phyloP scores from a whole-genome alignment of 53 echinoderm and acorn worm species.

The Patiria pectinifera region DNA sequence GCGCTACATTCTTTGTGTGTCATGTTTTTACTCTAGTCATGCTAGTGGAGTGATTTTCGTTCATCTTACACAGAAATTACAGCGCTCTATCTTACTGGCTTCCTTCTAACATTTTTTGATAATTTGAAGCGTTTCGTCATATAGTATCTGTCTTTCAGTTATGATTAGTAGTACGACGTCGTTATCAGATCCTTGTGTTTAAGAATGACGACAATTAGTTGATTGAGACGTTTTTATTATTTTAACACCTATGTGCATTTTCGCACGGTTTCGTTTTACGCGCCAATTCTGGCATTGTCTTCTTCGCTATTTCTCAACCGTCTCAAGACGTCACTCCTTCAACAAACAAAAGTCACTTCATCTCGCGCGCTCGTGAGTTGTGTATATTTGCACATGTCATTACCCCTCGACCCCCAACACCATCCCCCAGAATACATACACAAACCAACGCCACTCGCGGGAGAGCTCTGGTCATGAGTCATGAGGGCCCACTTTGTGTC shows the following conservation, averaged over 20 bases:
- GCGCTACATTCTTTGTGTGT: background rate
- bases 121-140: too few relatives aligned
- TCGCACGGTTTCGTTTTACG: constrained; percentile 1
- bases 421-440: background rate
- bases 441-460: background rate
- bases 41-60: too few relatives aligned
- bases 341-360: background rate
- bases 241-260: background rate
- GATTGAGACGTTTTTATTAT: background rate
- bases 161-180: too few relatives aligned
- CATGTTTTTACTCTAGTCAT: too few relatives aligned
- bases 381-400: constrained; percentile 30
- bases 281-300: constrained; percentile 16
- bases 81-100: too few relatives aligned
- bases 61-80: too few relatives aligned
- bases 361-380: background rate
- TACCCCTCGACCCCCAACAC: background rate
- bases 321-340: constrained; percentile 37
- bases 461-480: background rate
- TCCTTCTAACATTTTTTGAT: too few relatives aligned
- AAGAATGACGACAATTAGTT: background rate
- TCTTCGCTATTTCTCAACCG: background rate
- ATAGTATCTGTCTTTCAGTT: too few relatives aligned
- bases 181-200: too few relatives aligned
- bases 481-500: constrained; percentile 21